Evolutionary conservation across 2,888 invertebrate species (phyloP).

Genomic region (Asteroscopus sphinx): DNA sequence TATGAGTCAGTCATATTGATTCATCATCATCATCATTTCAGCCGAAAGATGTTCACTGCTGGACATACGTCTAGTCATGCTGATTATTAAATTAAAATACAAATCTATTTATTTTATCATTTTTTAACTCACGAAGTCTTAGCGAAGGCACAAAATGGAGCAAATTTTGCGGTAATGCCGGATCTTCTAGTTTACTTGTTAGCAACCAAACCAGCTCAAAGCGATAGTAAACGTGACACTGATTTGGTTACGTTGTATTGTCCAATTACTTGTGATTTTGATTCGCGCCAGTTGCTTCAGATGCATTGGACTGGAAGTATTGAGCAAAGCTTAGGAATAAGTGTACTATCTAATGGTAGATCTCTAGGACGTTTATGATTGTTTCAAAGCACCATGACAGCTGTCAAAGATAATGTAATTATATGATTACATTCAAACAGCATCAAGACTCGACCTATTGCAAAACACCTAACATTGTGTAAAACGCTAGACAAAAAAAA

Average conservation of each 20-base stretch:
- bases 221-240: slow-evolving; percentile 54
- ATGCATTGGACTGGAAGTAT: slow-evolving; percentile 45
- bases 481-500: not conserved
- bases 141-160: slow-evolving; percentile 20
- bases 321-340: slow-evolving; percentile 40
- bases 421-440: slow-evolving; percentile 7
- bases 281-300: slow-evolving; percentile 51
- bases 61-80: too few species aligned
- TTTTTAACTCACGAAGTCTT: slow-evolving; percentile 39
- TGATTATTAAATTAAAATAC: slow-evolving; percentile 44
- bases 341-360: slow-evolving; percentile 25
- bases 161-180: slow-evolving; percentile 28
- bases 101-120: slow-evolving; percentile 25
- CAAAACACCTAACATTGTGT: slow-evolving; percentile 1
- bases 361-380: slow-evolving; percentile 37
- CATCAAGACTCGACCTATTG: slow-evolving; percentile 19
- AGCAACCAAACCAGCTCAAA: slow-evolving; percentile 37
- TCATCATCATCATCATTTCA: too few species aligned
- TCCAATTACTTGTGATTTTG: slow-evolving; percentile 63
- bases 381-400: slow-evolving; percentile 19
- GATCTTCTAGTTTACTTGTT: slow-evolving; percentile 40
- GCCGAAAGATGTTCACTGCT: too few species aligned
- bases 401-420: slow-evolving; percentile 37
- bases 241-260: slow-evolving; percentile 57
- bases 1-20: too few species aligned